Conservation (phyloP, 2,888 invertebrate species). For the Scaptodrosophila latifasciaeformis region DNA sequence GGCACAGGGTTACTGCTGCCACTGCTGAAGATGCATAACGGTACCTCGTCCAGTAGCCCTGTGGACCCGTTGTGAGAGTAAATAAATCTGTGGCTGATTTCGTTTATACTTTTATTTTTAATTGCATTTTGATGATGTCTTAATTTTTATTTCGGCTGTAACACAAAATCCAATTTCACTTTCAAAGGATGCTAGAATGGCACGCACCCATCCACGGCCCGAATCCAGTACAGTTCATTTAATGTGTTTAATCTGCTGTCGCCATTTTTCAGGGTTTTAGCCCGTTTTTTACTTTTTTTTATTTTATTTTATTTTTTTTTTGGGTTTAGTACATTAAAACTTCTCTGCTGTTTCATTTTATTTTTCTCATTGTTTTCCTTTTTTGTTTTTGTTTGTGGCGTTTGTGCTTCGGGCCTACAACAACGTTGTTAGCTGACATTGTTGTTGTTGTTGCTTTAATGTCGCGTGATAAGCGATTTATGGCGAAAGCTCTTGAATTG, state of each 20-base stretch:
- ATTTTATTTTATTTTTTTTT: not conserved
- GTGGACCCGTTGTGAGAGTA: conserved; percentile 30
- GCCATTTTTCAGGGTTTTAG: conserved; percentile 57
- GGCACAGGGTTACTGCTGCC: not conserved
- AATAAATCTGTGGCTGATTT: conserved; percentile 62
- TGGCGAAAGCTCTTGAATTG: conserved; percentile 60
- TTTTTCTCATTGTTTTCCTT: conserved; percentile 24
- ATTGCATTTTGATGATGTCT: conserved; percentile 69
- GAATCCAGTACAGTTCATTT: conserved; percentile 34
- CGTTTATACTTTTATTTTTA: conserved; percentile 63
- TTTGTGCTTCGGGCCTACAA: conserved; percentile 43
- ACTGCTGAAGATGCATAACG: too few relatives aligned
- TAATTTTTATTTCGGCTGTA: conserved; percentile 56
- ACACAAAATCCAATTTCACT: conserved; percentile 38
- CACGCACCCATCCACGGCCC: not conserved
- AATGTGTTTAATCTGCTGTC: conserved; percentile 65
- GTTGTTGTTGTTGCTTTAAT: conserved; percentile 56
- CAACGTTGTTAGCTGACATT: conserved; percentile 1
- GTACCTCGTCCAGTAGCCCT: too few relatives aligned
- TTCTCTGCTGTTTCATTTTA: conserved; percentile 60
- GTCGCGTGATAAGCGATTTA: conserved; percentile 68
- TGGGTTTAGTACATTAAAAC: conserved; percentile 59
- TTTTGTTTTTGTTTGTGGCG: conserved; percentile 2
- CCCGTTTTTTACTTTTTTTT: conserved; percentile 2
- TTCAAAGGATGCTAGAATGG: too few relatives aligned